These are phyloP conservation scores for Agrotis ipsilon DNA, from an alignment of 2,888 invertebrate species.

Conservation along the genomic window DNA sequence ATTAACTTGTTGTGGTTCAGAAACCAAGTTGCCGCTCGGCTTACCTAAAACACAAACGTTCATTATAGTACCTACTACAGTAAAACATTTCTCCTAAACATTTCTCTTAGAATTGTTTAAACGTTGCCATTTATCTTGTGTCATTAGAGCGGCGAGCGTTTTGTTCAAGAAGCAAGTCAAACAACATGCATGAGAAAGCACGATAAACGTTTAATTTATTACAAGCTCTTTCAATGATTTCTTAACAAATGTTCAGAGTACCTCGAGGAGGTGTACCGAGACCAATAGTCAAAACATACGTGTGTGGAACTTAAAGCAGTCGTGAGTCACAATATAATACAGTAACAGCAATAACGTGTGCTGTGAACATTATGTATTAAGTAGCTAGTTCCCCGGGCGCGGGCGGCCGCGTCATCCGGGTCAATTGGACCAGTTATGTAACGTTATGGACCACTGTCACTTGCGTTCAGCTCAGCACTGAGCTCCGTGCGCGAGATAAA, in stretches of 20 bases:
- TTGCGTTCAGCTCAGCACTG: constrained; percentile 36
- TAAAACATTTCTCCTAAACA: constrained; percentile 18
- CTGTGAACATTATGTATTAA: constrained; percentile 43
- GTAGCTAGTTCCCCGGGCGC: constrained; percentile 31
- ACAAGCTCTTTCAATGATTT: constrained; percentile 25
- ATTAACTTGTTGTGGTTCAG: constrained; percentile 44
- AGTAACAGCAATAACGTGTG: constrained; percentile 21
- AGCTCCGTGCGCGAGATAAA: constrained; percentile 29
- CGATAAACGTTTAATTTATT: constrained; percentile 33
- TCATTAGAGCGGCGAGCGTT: constrained; percentile 25
- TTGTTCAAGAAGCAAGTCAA: constrained; percentile 27
- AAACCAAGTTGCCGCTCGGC: constrained; percentile 45
- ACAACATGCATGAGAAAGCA: constrained; percentile 22
- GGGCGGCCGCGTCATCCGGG: constrained; percentile 76
- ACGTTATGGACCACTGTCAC: constrained; percentile 71
- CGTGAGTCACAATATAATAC: constrained; percentile 41
- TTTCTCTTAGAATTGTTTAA: constrained; percentile 46
- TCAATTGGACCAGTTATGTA: constrained; percentile 81
- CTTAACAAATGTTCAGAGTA: constrained; percentile 23
- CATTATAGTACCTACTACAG: constrained; percentile 28
- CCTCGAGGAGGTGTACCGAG: constrained; percentile 6
- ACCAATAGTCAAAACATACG: constrained; percentile 46
- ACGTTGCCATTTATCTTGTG: constrained; percentile 47
- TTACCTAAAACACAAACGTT: constrained; percentile 50
- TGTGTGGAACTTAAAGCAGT: constrained; percentile 34